Percentiles rank a stretch among this genome's conserved stretches.
These are phyloP conservation scores for Caenorhabditis sp. DNA, from an alignment of 2,888 invertebrate species.

Conservation along the genomic window DNA sequence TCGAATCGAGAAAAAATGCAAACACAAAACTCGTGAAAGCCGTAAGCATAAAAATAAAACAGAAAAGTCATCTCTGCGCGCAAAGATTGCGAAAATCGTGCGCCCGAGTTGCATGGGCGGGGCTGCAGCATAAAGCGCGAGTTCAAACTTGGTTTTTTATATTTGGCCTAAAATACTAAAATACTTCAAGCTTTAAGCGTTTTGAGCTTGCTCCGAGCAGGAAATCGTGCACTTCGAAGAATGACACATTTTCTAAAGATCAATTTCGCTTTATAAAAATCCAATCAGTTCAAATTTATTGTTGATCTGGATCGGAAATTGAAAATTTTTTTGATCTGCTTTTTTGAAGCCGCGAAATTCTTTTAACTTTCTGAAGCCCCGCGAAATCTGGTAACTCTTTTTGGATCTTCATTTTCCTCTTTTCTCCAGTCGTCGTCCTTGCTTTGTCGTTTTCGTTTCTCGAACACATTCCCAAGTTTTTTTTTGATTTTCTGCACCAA, in stretches of 20 bases:
- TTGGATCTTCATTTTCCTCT: not conserved
- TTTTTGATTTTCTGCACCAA: no score
- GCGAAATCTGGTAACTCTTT: not conserved
- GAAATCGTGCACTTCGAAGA: not conserved
- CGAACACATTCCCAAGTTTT: no score
- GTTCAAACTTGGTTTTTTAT: conserved; percentile 22
- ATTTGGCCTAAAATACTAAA: conserved; percentile 12
- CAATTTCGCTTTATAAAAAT: no score
- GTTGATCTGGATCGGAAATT: no score
- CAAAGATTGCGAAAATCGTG: conserved; percentile 32
- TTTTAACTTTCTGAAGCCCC: no score
- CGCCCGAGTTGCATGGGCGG: conserved; percentile 43
- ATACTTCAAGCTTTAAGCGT: not conserved
- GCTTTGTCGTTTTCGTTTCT: no score
- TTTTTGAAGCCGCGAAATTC: no score
- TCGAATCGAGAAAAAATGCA: not conserved
- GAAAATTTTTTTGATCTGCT: no score
- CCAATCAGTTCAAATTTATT: no score
- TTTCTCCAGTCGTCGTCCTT: not conserved
- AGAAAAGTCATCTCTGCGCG: conserved; percentile 8
- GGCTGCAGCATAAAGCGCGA: conserved; percentile 39
- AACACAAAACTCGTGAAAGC: not conserved
- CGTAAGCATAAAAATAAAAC: conserved; percentile 20
- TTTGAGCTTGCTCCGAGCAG: not conserved
- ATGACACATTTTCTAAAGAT: no score